Conservation (phyloP, 2,888 invertebrate species). For the Chrysodeixis includens region DNA sequence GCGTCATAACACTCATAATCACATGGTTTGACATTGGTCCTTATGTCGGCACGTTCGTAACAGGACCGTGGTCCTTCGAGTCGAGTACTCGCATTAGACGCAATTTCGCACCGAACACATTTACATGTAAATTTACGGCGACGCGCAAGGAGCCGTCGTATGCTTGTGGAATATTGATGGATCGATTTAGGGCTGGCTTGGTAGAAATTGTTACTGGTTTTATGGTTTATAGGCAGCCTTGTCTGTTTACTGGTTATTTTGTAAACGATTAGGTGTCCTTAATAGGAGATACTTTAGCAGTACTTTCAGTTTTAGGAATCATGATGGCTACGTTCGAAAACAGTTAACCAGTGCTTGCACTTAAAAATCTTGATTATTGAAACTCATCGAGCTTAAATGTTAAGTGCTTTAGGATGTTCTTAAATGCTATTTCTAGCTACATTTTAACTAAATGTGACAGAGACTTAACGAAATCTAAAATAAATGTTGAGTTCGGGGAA, state of each 20-base stretch:
- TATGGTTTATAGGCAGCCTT: background rate
- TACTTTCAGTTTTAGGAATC: too few relatives aligned
- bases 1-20: background rate
- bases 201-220: background rate
- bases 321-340: too few relatives aligned
- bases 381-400: too few relatives aligned
- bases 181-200: conserved; percentile 41
- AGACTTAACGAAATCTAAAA: too few relatives aligned
- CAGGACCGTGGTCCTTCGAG: conserved; percentile 30
- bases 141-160: conserved; percentile 30
- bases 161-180: conserved; percentile 49
- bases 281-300: too few relatives aligned
- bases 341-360: too few relatives aligned
- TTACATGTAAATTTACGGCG: conserved; percentile 64
- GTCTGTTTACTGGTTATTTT: background rate
- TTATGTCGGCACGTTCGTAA: conserved; percentile 20
- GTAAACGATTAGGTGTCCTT: too few relatives aligned
- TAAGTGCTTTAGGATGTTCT: too few relatives aligned
- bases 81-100: conserved; percentile 26
- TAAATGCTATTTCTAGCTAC: too few relatives aligned
- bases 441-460: too few relatives aligned
- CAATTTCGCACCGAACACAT: conserved; percentile 58
- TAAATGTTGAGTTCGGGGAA: too few relatives aligned
- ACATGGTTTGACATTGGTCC: conserved; percentile 7
- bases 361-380: too few relatives aligned